Conservation (phyloP, 2,113 vertebrate species). For the Microcebus tavaratra region DNA sequence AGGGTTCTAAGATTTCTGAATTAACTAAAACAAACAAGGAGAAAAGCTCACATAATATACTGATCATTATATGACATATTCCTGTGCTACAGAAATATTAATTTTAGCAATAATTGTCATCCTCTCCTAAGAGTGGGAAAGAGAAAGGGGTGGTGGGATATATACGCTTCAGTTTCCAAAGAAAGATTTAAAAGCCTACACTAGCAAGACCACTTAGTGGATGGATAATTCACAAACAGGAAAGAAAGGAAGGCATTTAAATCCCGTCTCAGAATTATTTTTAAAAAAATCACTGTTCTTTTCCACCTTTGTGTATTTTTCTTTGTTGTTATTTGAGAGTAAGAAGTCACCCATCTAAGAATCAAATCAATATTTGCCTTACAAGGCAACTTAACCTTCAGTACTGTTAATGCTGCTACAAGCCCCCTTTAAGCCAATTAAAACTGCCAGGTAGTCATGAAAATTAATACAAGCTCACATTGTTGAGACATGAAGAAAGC, state of each 20-base stretch:
- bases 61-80: not conserved
- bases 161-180: not conserved
- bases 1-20: not conserved
- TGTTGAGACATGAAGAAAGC: not conserved
- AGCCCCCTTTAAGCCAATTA: conserved; percentile 52
- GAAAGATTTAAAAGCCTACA: not conserved
- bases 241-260: conserved; percentile 36
- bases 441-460: conserved; percentile 11
- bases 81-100: not conserved
- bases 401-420: conserved; percentile 37
- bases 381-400: conserved; percentile 57
- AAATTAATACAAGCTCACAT: not conserved
- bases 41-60: not conserved
- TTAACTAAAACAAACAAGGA: not conserved
- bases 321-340: not conserved
- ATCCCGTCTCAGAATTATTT: not conserved
- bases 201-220: not conserved
- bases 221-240: conserved; percentile 41
- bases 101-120: not conserved
- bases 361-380: conserved; percentile 64
- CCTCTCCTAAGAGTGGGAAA: not conserved
- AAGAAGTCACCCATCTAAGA: conserved; percentile 35
- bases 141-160: not conserved
- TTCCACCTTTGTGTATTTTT: conserved; percentile 9
- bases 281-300: conserved; percentile 10